Evolutionary conservation across 2,113 vertebrate genomes (phyloP), one percentile per base, ranked within the genome.

Genomic region (Zingel zingel): DNA sequence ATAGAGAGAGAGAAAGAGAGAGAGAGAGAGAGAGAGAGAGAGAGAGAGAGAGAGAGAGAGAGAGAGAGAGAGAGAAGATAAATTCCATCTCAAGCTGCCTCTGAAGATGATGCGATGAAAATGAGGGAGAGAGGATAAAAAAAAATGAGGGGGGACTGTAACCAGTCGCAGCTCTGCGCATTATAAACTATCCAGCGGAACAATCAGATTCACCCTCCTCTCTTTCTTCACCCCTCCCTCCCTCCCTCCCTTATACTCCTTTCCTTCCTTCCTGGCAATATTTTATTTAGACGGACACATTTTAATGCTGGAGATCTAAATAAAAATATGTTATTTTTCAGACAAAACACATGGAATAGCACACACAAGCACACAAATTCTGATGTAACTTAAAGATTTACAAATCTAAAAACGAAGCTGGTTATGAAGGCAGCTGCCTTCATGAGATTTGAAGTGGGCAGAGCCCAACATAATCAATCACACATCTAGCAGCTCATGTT

Each of bases 31-130:
- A 71, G 65, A 82, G 64, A 88, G 77, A 83, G 77, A 86, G 33
- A 5, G 36, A 39, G 8, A 39, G 36, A 39, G 45, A 11, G 30
- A 9, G 36, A 9, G 36, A 9, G 8, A 9, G 9, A 39, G 36
- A 39, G 36, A 39, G 36, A 39, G 1, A 71, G 65, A 82, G 64
- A 88, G 77, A 83, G 77, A 86, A 80, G 92, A 93, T 92, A 92
- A 93, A 93, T 93, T 91, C 90, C 88, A 89, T 93, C 90, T 93
- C 84, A 88, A 89, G 92, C 89, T 93, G 83, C 87, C 86, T 91
- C 89, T 89, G 90, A 89, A 93, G 93, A 94, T 88, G 92, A 94
- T 91, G 92, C 69, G 92, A 94, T 91, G 92, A 94, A 88, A 89
- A 89, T 86, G 88, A 90, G 88, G 77, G 83, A 91, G 88, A 85